phyloP scores from a whole-genome alignment of 2,113 vertebrate genomes.

The Pelusios castaneus region DNA sequence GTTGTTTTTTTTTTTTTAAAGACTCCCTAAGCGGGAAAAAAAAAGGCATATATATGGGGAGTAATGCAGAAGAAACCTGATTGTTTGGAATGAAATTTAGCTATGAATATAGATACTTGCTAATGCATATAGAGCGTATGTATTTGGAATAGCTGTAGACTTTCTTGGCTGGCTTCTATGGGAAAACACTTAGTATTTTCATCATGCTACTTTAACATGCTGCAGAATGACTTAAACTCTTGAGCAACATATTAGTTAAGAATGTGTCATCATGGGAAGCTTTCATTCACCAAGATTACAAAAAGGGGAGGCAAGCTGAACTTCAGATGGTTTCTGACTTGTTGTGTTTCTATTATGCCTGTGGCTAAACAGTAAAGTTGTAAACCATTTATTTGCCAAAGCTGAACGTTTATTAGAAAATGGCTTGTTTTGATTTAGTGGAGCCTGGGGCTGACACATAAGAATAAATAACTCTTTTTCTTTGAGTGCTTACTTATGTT shows the following conservation, averaged over 20 bases:
- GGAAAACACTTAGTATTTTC: background rate
- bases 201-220: background rate
- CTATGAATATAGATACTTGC: rapidly evolving
- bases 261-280: background rate
- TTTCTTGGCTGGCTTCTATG: constrained; percentile 22
- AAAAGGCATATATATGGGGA: background rate
- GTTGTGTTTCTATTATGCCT: background rate
- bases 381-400: constrained; percentile 23
- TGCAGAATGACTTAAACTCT: background rate
- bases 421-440: constrained; percentile 48
- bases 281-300: background rate
- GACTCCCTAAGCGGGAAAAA: background rate
- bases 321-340: rapidly evolving
- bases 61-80: background rate
- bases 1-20: no score
- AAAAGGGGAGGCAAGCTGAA: background rate
- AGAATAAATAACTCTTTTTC: background rate
- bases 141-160: background rate
- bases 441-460: background rate
- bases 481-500: no score
- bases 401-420: constrained; percentile 16
- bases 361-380: background rate
- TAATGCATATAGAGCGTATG: background rate
- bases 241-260: background rate
- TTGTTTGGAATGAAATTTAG: background rate